These are phyloP conservation scores for Drosophila persimilis DNA, from an alignment of 1,140 invertebrate genomes.

Conservation along the genomic window DNA sequence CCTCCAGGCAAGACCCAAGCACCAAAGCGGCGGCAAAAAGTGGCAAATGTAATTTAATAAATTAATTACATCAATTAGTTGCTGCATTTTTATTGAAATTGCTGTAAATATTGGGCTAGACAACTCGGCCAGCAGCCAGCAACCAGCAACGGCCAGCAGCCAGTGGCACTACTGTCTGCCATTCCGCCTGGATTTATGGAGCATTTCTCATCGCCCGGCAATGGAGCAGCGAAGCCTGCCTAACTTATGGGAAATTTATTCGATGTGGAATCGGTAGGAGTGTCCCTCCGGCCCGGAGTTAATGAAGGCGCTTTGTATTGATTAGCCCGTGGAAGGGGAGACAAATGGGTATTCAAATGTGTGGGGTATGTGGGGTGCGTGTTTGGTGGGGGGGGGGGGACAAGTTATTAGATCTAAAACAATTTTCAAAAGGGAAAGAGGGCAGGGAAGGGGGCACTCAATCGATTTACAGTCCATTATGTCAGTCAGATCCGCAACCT, in stretches of 20 bases:
- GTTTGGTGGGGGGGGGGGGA: too few species aligned
- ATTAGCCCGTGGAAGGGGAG: constrained; percentile 19
- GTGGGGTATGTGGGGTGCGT: too few species aligned
- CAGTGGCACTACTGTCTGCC: not conserved
- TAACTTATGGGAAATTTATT: constrained; percentile 43
- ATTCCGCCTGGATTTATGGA: constrained; percentile 28
- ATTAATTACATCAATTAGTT: constrained; percentile 76
- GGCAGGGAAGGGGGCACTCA: not conserved
- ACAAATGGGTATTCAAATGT: not conserved
- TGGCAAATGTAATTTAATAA: constrained; percentile 72
- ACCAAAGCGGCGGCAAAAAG: constrained; percentile 18
- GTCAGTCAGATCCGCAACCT: not conserved
- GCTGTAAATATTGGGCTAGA: constrained; percentile 56
- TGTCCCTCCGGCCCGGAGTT: constrained; percentile 8
- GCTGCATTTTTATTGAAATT: constrained; percentile 65
- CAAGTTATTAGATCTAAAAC: constrained; percentile 7
- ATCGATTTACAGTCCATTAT: constrained; percentile 3
- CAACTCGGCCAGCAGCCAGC: not conserved
- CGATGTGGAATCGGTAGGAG: constrained; percentile 26
- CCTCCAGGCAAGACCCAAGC: not conserved
- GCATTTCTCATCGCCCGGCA: constrained; percentile 28
- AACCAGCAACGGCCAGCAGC: constrained; percentile 4
- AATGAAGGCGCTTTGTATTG: constrained; percentile 31
- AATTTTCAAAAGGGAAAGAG: constrained; percentile 6
- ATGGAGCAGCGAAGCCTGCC: not conserved